phyloP scores from a whole-genome alignment of 2,797 vertebrate species.

The Takifugu ocellatus region DNA sequence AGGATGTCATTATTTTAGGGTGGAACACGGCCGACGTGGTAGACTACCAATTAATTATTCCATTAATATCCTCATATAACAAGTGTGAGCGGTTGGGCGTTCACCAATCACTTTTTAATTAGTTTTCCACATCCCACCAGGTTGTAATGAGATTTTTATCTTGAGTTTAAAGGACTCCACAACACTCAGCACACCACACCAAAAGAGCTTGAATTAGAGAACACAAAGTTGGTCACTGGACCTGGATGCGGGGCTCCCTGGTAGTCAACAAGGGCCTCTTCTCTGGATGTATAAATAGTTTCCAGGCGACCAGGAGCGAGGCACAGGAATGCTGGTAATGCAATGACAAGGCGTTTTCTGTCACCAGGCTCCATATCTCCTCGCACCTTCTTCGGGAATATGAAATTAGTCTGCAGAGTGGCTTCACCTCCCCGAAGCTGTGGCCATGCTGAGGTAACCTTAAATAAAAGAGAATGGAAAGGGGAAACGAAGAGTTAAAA shows the following conservation, averaged over 20 bases:
- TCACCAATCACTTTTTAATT: too few species aligned
- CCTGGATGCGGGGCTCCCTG: conserved; percentile 29
- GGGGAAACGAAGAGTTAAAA: too few species aligned
- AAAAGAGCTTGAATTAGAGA: conserved; percentile 12
- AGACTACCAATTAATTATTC: too few species aligned
- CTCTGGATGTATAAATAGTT: conserved; percentile 77
- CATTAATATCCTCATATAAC: too few species aligned
- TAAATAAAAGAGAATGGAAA: conserved; percentile 7
- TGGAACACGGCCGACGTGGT: too few species aligned
- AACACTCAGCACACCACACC: too few species aligned
- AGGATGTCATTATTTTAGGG: conserved; percentile 4
- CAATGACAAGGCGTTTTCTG: conserved; percentile 69
- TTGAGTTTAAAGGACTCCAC: too few species aligned
- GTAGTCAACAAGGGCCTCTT: conserved; percentile 56
- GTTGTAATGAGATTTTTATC: neutral
- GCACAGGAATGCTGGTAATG: conserved; percentile 70
- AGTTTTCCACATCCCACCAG: too few species aligned
- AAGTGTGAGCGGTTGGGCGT: too few species aligned
- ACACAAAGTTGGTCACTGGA: conserved; percentile 14
- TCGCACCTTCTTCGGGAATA: conserved; percentile 70
- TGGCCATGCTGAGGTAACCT: conserved; percentile 1
- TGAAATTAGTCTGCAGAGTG: conserved; percentile 45
- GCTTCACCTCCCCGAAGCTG: conserved; percentile 17
- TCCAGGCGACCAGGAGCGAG: conserved; percentile 68
- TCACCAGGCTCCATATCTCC: conserved; percentile 44